Evolutionary conservation across 2,888 invertebrate genomes (phyloP).

Genomic region (Parnassius mnemosyne): DNA sequence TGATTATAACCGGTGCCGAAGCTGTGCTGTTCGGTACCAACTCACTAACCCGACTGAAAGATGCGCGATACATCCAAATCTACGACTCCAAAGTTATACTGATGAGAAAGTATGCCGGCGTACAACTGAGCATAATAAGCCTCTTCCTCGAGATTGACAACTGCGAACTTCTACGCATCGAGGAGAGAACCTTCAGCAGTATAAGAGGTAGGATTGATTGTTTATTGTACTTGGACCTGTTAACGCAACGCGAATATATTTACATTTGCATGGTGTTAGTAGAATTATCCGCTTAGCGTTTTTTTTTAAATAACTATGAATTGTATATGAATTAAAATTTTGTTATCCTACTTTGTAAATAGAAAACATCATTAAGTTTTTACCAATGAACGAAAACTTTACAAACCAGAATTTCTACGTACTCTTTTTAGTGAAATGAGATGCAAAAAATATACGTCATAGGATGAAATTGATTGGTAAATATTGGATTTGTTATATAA

Average conservation of each 20-base stretch:
- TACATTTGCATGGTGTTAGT: not conserved
- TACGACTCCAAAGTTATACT: slow-evolving; percentile 74
- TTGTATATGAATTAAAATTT: too few relatives aligned
- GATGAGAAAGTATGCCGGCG: slow-evolving; percentile 81
- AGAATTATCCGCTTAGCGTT: too few relatives aligned
- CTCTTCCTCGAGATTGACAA: slow-evolving; percentile 81
- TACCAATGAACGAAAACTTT: too few relatives aligned
- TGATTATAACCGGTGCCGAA: slow-evolving; percentile 79
- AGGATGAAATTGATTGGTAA: too few relatives aligned
- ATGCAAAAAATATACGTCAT: too few relatives aligned
- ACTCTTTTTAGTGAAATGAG: too few relatives aligned
- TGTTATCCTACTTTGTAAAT: too few relatives aligned
- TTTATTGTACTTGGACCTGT: not conserved
- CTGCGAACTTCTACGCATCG: slow-evolving; percentile 81
- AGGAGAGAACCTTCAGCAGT: slow-evolving; percentile 82
- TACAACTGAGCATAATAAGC: slow-evolving; percentile 80
- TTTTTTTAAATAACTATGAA: too few relatives aligned
- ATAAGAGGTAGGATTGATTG: slow-evolving; percentile 69
- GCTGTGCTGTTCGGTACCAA: slow-evolving; percentile 77
- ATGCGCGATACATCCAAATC: slow-evolving; percentile 78
- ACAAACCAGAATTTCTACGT: too few relatives aligned
- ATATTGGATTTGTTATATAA: too few relatives aligned
- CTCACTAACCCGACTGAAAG: slow-evolving; percentile 78
- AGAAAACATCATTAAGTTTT: too few relatives aligned
- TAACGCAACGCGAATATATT: slow-evolving; percentile 3